Evolutionary conservation across 2,888 invertebrate species (phyloP).

Genomic region (Pammene fasciana): DNA sequence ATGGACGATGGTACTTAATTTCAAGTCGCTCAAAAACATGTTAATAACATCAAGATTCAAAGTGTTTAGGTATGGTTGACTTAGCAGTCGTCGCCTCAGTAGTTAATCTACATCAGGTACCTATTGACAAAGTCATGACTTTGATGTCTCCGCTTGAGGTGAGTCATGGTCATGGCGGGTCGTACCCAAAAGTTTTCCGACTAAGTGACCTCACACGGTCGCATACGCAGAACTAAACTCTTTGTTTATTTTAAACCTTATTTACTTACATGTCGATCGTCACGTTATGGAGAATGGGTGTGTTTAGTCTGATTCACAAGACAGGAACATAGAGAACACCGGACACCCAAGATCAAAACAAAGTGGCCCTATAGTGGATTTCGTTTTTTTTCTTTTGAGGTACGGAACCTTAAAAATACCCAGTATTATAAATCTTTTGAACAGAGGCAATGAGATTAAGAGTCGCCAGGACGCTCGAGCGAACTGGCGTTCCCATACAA

Average conservation of each 20-base stretch:
- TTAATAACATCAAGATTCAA: slow-evolving; percentile 4
- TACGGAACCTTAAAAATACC: too few relatives aligned
- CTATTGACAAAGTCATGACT: slow-evolving; percentile 44
- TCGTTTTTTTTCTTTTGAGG: too few relatives aligned
- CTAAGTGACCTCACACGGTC: slow-evolving; percentile 65
- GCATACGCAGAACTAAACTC: slow-evolving; percentile 53
- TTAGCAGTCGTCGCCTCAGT: slow-evolving; percentile 15
- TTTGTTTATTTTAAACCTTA: slow-evolving; percentile 36
- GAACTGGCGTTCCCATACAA: too few relatives aligned
- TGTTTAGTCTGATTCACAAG: slow-evolving; percentile 21
- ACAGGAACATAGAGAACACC: neutral
- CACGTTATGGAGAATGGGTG: slow-evolving; percentile 20
- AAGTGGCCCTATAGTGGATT: too few relatives aligned
- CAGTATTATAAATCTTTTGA: too few relatives aligned
- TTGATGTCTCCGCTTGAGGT: slow-evolving; percentile 57
- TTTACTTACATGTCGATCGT: slow-evolving; percentile 44
- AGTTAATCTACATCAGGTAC: slow-evolving; percentile 38
- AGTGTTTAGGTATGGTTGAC: slow-evolving; percentile 22
- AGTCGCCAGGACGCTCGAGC: too few relatives aligned
- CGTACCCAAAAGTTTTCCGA: slow-evolving; percentile 57
- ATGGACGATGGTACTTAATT: too few relatives aligned
- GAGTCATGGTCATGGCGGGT: slow-evolving; percentile 51
- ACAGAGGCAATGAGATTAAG: too few relatives aligned
- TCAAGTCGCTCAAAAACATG: slow-evolving; percentile 9
- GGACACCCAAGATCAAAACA: neutral